A percentile compares a stretch with the other conserved stretches of the same genome.
phyloP scores from a whole-genome alignment of 1,140 invertebrate species.

The Drosophila parvula region DNA sequence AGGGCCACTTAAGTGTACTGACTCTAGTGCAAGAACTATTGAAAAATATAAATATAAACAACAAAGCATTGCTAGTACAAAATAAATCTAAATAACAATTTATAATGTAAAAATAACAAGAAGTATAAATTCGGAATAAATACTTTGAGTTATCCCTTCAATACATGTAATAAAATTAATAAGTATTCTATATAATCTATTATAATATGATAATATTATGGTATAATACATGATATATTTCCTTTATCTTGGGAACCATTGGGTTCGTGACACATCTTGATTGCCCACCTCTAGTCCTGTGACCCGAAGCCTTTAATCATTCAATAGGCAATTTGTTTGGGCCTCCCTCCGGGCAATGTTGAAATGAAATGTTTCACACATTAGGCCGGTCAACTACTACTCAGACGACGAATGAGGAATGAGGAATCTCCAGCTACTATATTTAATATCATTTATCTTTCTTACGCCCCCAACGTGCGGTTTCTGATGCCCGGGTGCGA shows the following conservation, averaged over 20 bases:
- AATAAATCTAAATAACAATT: no score
- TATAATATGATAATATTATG: no score
- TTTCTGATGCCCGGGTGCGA: constrained; percentile 44
- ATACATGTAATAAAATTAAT: neutral
- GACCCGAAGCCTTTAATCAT: constrained; percentile 65
- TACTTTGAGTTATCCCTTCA: no score
- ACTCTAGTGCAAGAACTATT: no score
- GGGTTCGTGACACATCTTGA: neutral
- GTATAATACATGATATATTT: neutral
- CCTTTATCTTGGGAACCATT: neutral
- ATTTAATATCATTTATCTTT: constrained; percentile 83
- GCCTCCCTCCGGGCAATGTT: constrained; percentile 41
- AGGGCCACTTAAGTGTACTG: no score
- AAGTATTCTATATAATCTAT: neutral
- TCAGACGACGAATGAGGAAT: constrained; percentile 3
- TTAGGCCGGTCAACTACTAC: constrained; percentile 55
- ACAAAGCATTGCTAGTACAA: no score
- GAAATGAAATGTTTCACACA: constrained; percentile 80
- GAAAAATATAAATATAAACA: no score
- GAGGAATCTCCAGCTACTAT: constrained; percentile 53
- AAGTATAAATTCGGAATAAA: no score
- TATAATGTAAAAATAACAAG: no score
- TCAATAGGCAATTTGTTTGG: constrained; percentile 80
- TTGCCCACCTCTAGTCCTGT: constrained; percentile 15
- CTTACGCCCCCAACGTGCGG: constrained; percentile 71